Percentiles rank a stretch among this genome's conserved stretches.
Conservation (phyloP, 2,113 vertebrate genomes). For the Calcarius ornatus region DNA sequence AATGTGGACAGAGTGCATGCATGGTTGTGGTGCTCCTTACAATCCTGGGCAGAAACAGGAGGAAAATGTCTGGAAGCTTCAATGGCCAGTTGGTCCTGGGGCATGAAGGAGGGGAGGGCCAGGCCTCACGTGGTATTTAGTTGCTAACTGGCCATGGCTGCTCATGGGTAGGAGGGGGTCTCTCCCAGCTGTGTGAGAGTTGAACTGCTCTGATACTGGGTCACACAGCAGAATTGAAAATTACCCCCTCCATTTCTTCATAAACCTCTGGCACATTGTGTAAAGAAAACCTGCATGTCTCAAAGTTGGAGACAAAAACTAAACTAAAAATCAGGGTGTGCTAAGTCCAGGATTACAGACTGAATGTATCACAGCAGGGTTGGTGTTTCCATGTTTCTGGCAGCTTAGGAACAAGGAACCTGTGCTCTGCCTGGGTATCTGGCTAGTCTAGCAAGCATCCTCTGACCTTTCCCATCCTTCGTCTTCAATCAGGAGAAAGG, state of each 20-base stretch:
- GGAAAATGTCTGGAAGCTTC: not conserved
- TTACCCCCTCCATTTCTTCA: not conserved
- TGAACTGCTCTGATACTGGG: not conserved
- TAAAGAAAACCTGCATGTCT: rapidly evolving
- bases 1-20: not conserved
- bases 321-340: not conserved
- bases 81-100: not conserved
- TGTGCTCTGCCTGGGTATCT: not conserved
- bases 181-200: not conserved
- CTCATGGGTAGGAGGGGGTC: not conserved
- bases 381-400: not conserved
- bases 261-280: not conserved
- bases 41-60: not conserved
- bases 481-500: not conserved
- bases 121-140: not conserved
- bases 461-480: not conserved
- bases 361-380: not conserved
- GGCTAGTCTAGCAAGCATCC: not conserved
- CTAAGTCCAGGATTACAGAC: not conserved
- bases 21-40: not conserved
- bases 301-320: not conserved
- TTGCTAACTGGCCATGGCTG: not conserved
- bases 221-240: not conserved
- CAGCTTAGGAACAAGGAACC: not conserved
- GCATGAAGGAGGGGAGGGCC: not conserved